Evolutionary conservation across 2,113 vertebrate species (phyloP).

Genomic region (Anoura caudifer): DNA sequence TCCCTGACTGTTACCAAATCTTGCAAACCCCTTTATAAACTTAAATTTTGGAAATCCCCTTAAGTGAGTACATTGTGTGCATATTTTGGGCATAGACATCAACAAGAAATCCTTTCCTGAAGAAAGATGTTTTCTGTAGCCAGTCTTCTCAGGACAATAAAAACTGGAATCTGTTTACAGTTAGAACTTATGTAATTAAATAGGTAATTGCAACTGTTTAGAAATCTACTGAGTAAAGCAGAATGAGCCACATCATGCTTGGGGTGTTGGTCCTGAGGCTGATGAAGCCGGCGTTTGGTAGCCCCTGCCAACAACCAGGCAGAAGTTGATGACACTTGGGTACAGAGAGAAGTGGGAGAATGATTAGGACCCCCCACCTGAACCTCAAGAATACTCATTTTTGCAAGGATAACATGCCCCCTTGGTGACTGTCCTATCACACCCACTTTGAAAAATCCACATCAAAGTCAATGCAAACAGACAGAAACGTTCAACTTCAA

Average conservation of each 20-base stretch:
- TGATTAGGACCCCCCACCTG: background rate
- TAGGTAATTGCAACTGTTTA: background rate
- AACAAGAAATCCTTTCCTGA: background rate
- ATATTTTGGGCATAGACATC: background rate
- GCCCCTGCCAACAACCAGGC: background rate
- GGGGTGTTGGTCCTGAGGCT: background rate
- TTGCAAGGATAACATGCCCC: background rate
- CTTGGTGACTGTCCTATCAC: background rate
- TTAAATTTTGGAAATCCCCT: background rate
- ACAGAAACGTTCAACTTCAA: slow-evolving; percentile 62
- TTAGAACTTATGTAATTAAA: background rate
- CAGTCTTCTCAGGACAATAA: background rate
- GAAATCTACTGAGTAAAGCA: background rate
- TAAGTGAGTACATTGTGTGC: background rate
- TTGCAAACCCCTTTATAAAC: background rate
- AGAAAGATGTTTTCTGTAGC: background rate
- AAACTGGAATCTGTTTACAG: background rate
- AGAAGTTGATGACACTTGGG: background rate
- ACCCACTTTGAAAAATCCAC: slow-evolving; percentile 35
- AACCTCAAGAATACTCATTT: background rate
- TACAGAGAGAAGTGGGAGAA: background rate
- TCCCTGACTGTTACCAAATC: background rate
- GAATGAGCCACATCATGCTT: background rate
- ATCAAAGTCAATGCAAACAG: slow-evolving; percentile 55
- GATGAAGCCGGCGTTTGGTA: background rate